Base-by-base conservation (phyloP, 2,797 vertebrate genomes). In the Lophius americanus region DNA sequence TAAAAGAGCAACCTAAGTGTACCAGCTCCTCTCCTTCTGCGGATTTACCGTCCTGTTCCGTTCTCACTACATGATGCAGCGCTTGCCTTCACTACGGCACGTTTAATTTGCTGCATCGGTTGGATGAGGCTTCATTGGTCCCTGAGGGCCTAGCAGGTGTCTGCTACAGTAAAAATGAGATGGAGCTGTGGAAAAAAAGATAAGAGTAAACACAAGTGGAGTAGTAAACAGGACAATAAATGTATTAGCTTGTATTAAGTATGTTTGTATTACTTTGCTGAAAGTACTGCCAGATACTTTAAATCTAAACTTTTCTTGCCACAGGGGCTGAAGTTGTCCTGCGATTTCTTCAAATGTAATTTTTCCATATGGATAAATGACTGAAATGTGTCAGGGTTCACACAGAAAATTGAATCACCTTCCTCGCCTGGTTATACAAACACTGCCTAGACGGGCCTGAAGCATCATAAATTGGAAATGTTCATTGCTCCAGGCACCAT, bases 351-450 rank as follows among this genome's bases (percentile, higher is more conserved):
- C 33, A 8, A 68, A 75, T 70, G 50, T 72, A 42, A 70, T 63
- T 81, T 87, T 79, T 64, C 64, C 74, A 64, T 80, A 68, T 73
- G 78, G 64, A 55, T 79, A 77, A 82, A 60, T 51, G 64, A 62
- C 76, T 63, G 68, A 81, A 80, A 74, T 64, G 23, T 61, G 61
- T 42, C 37, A 13, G 38, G 69, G 70, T 79, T 79, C 76, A 68
- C 60, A 64, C 65, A 62, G 64, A 60, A 69, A 84, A 85, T 81
- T 39, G 0, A 81, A 82, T 82, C 57, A 60, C 50, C 14, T 46
- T 50, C 60, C 59, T 84, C 78, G 76, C 75, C 54, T 43, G 76
- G 67, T 70, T 53, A 57, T 43, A 49, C 53, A 42, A 14, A 58
- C 7, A 12, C 66, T 49, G 54, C 68, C 70, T 60, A 36, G 54